phyloP scores from a whole-genome alignment of 2,113 vertebrate species.

The Ibidorhyncha struthersii region DNA sequence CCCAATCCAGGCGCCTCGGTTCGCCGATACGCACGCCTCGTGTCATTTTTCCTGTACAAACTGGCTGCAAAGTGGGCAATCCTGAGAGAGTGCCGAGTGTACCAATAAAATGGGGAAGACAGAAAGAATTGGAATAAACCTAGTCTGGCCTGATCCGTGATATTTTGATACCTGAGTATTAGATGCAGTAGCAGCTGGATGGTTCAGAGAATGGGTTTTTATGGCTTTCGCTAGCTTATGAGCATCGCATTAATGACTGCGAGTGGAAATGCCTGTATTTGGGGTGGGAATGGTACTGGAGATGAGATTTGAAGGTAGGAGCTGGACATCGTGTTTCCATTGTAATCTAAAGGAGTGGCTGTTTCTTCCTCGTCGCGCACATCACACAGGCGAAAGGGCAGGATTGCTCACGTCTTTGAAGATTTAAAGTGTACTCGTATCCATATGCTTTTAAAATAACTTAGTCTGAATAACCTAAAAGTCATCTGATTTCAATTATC shows the following conservation, averaged over 20 bases:
- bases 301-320: background rate
- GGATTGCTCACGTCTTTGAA: background rate
- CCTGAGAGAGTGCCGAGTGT: background rate
- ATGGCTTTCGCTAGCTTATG: background rate
- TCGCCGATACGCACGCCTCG: rapidly evolving
- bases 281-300: background rate
- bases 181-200: background rate
- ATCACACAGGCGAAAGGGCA: background rate
- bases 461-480: background rate
- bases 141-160: background rate
- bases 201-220: background rate
- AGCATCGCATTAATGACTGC: background rate
- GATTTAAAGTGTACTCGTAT: background rate
- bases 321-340: background rate
- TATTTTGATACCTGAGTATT: background rate
- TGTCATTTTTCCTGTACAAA: background rate
- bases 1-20: background rate
- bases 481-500: background rate
- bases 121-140: background rate
- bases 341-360: background rate
- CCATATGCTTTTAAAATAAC: background rate
- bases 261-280: background rate
- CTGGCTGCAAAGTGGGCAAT: background rate
- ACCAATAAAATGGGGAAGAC: background rate
- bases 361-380: background rate